phyloP scores from a whole-genome alignment of 2,797 vertebrate genomes.

The Trematomus bernacchii region DNA sequence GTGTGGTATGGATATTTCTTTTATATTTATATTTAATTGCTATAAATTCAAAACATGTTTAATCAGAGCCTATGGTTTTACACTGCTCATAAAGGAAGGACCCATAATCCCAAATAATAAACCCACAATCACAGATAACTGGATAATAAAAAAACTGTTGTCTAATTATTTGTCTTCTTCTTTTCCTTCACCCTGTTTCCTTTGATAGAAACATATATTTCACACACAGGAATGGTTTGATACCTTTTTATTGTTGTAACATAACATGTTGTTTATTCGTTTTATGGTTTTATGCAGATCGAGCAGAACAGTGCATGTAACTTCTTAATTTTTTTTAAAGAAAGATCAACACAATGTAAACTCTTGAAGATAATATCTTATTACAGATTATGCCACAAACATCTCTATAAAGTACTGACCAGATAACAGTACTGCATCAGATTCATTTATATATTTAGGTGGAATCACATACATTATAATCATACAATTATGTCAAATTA shows the following conservation, averaged over 20 bases:
- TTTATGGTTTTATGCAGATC: conserved; percentile 10
- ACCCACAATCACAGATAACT: too few relatives aligned
- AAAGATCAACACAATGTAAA: background rate
- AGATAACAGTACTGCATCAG: background rate
- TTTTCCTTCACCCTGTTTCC: background rate
- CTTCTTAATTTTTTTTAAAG: background rate
- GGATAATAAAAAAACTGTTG: too few relatives aligned
- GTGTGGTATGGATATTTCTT: background rate
- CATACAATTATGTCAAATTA: background rate
- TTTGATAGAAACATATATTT: background rate
- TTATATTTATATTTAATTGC: background rate
- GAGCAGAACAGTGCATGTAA: background rate
- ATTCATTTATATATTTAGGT: background rate
- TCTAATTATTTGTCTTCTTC: too few relatives aligned
- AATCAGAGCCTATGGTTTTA: background rate
- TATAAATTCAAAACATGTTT: too few relatives aligned
- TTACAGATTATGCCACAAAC: background rate
- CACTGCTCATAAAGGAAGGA: background rate
- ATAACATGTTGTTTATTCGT: conserved; percentile 38
- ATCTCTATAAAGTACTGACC: background rate
- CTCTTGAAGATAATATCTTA: background rate
- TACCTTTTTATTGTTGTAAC: background rate
- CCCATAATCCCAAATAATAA: background rate
- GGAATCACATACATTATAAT: background rate
- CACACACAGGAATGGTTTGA: background rate